These are phyloP conservation scores for Loris lydekkerianus DNA, from an alignment of 2,797 vertebrate species.

Conservation along the genomic window DNA sequence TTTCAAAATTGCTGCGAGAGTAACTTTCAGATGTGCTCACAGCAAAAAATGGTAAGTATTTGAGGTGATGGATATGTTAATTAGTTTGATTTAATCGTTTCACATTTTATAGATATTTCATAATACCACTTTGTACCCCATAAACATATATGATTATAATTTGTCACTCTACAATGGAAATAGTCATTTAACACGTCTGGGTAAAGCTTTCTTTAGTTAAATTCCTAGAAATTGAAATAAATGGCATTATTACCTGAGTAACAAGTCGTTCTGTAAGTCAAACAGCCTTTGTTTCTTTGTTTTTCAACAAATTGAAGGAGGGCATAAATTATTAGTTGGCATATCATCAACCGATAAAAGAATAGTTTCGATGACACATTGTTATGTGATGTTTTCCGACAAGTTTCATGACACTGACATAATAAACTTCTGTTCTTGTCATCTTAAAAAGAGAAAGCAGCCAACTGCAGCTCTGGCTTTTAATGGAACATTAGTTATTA, in stretches of 20 bases:
- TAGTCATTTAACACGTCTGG: background rate
- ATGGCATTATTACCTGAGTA: background rate
- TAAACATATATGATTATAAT: background rate
- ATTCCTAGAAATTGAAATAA: background rate
- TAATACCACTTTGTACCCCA: background rate
- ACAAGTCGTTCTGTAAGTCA: constrained; percentile 33
- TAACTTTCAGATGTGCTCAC: background rate
- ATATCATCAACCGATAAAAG: background rate
- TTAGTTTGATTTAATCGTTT: background rate
- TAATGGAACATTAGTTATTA: background rate
- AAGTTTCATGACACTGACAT: background rate
- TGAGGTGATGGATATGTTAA: background rate
- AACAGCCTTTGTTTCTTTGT: constrained; percentile 42
- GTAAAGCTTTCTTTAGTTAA: background rate
- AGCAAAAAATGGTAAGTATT: background rate
- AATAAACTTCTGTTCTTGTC: background rate
- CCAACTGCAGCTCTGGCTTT: background rate
- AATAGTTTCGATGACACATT: background rate
- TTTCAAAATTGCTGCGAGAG: background rate
- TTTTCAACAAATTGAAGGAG: constrained; percentile 39
- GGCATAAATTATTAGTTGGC: background rate
- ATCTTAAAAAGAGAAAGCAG: background rate
- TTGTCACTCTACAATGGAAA: background rate
- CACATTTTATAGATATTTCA: background rate
- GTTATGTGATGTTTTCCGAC: background rate